Evolutionary conservation across 2,797 vertebrate species (phyloP), one percentile per base, ranked within the genome.

Genomic region (Manis pentadactyla): DNA sequence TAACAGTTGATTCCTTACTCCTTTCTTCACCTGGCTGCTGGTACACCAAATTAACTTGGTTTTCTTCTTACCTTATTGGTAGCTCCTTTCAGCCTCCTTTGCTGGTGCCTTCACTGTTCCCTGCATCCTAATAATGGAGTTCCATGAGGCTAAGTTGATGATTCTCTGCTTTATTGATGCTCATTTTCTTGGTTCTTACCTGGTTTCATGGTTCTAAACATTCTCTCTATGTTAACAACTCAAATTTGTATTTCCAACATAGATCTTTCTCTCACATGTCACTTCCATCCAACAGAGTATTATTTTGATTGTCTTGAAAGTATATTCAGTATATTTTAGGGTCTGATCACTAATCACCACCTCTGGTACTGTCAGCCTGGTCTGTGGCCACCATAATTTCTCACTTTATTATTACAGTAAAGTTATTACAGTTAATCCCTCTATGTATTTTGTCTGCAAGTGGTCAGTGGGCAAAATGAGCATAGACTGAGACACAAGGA

Each of bases 301-400:
- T 91, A 69, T 88, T 96, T 71, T 79, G 29, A 83, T 27, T 78
- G 10, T 46, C 23, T 95, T 94, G 15, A 68, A 69, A 75, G 39
- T 18, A 51, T 13, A 17, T 29, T 87, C 18, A 25, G 29, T 29
- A 6, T n/a, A 63, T 31, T 12, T 73, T 34, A 57, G 17, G 39
- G 78, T 68, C 21, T 89, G 13, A 81, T 61, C n/a, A 39, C 12
- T 71, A 19, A 37, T 77, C 42, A 69, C 8, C 17, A 83, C 9
- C n/a, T 86, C 14, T 37, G 53, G 11, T 57, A 42, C 27, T 63
- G 18, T 63, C 13, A 63, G n/a, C 51, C 31, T 97, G 37, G 11
- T 49, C 11, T 37, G 3, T 66, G 49, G 57, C 39, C 23, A 69
- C 29, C 10, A 39, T 87, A 8, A 34, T 64, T 2, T 61, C 13